These are phyloP conservation scores for Chironomus striatipennis DNA, from an alignment of 1,140 invertebrate species.

Conservation along the genomic window DNA sequence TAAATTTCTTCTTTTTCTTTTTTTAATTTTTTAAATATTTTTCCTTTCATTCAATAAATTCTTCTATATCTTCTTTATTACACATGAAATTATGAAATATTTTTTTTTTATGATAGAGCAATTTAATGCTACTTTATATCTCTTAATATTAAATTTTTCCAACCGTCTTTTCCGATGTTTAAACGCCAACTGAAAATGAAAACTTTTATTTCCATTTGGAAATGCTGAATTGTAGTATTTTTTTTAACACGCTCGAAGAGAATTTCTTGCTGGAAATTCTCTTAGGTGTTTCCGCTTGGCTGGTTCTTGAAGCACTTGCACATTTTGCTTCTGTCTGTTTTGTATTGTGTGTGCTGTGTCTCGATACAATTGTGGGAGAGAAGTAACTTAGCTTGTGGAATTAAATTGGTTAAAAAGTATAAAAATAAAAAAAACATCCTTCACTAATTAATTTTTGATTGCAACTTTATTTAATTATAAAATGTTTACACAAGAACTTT, in stretches of 20 bases:
- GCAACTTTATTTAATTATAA: conserved; percentile 9
- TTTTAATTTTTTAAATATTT: not conserved
- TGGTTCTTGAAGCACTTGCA: not conserved
- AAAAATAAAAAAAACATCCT: not conserved
- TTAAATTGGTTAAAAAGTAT: not conserved
- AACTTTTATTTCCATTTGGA: conserved; percentile 12
- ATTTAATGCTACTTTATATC: not conserved
- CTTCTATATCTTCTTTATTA: too few species aligned
- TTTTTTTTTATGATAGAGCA: not conserved
- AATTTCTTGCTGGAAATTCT: conserved; percentile 7
- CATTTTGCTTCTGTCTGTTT: not conserved
- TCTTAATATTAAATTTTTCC: not conserved
- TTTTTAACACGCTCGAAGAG: conserved; percentile 6
- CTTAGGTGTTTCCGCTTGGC: not conserved
- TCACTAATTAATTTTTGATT: not conserved
- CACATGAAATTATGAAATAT: not conserved
- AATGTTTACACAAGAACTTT: not conserved
- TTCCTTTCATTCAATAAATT: not conserved
- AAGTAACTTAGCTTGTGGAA: not conserved
- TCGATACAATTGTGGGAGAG: not conserved
- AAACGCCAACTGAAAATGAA: conserved; percentile 18
- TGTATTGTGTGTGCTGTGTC: not conserved
- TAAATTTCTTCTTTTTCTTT: not conserved
- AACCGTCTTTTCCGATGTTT: conserved; percentile 14
- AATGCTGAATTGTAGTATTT: not conserved